Evolutionary conservation across 2,888 invertebrate species (phyloP), one percentile per base, ranked within the genome.

Genomic region (Desoria tigrina): DNA sequence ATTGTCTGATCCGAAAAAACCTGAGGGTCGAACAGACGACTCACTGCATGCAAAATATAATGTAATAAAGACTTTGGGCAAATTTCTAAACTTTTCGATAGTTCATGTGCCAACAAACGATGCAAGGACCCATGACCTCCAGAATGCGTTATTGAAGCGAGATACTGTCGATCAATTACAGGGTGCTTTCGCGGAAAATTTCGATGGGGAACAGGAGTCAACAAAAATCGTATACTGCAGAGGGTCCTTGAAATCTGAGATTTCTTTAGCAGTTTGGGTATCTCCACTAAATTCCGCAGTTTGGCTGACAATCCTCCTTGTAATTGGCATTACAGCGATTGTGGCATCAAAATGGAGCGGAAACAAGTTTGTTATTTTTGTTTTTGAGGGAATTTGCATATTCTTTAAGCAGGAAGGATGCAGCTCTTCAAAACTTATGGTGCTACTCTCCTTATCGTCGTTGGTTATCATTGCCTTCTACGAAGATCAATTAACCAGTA

Each of bases 401-500:
- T 6, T 45, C 21, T 6, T 45, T 6, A 6, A n/a, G 21, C 45
- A 45, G n/a, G 45, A 45, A 4, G 6, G 45, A 6, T 21, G 9
- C 9, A 18, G n/a, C 45, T 21, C 4, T 18, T 18, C 21, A 21
- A 45, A 45, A 16, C 16, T 45, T 6, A 45, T 45, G 45, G 9
- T 21, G 6, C 21, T 45, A 6, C 45, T 45, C 21, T 16, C 45
- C 16, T 6, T 45, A 6, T 18, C n/a, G 6, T 6, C 21, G 6
- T 45, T 45, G 9, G 45, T 45, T 6, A 45, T 45, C 4, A n/a
- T 11, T 45, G 45, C 45, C 6, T 45, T 45, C n/a, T 45, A 45
- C n/a, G 45, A 45, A 16, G 45, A 45, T 45, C 45, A 45, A 16
- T 45, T 45, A n/a, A 45, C 45, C 21, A 45, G 45, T 21, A 18